Evolutionary conservation across 2,888 invertebrate species (phyloP).

Genomic region (Tachina fera): DNA sequence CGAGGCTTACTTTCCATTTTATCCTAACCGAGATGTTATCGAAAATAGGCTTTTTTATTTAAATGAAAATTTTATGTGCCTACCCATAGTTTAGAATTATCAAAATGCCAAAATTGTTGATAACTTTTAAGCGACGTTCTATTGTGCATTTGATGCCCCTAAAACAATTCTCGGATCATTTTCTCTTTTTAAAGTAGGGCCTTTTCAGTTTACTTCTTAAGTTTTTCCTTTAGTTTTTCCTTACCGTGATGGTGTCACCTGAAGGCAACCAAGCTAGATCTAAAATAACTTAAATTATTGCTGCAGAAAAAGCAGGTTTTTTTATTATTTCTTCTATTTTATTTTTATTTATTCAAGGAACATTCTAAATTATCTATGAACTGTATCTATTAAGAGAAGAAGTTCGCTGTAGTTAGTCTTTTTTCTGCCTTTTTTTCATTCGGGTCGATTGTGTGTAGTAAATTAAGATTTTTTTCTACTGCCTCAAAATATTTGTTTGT

Average conservation of each 20-base stretch:
- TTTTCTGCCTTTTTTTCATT: neutral
- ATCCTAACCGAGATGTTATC: no score
- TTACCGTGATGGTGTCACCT: neutral
- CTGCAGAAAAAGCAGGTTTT: slow-evolving; percentile 8
- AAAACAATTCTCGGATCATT: no score
- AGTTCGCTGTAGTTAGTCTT: slow-evolving; percentile 19
- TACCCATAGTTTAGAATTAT: no score
- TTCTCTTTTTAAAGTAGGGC: neutral
- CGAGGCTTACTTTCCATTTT: no score
- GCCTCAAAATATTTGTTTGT: slow-evolving; percentile 9
- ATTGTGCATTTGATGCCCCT: no score
- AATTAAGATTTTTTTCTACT: slow-evolving; percentile 47
- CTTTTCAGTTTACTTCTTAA: neutral
- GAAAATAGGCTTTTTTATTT: no score
- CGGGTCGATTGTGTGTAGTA: slow-evolving; percentile 29
- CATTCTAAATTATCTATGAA: slow-evolving; percentile 61
- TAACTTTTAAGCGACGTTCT: no score
- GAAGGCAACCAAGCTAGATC: neutral
- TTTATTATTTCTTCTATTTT: neutral
- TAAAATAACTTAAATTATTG: slow-evolving; percentile 3
- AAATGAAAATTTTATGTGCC: no score
- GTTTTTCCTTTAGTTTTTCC: neutral
- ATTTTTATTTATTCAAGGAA: slow-evolving; percentile 11
- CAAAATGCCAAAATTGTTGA: no score
- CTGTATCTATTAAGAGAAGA: slow-evolving; percentile 63